phyloP scores from a whole-genome alignment of 53 echinoderm and acorn worm species.

The Zoroaster sp. region DNA sequence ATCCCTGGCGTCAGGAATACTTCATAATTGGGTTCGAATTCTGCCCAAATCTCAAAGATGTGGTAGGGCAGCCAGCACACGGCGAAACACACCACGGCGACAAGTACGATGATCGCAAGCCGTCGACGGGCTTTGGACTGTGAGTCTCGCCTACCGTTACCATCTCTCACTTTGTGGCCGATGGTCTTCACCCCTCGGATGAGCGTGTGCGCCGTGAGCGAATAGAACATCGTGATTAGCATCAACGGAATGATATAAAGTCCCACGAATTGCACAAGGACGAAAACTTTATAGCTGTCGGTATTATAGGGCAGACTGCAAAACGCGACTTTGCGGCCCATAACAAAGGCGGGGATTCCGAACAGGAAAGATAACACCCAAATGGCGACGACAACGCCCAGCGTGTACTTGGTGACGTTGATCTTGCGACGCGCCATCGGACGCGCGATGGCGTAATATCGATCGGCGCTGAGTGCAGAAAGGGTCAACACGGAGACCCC shows the following conservation, averaged over 20 bases:
- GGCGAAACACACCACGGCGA: conserved; percentile 83
- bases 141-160: conserved; percentile 65
- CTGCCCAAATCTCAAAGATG: conserved; percentile 74
- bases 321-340: background rate
- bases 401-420: conserved; percentile 68
- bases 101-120: conserved; percentile 84
- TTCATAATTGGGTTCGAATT: conserved; percentile 51
- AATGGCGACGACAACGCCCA: conserved; percentile 61
- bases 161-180: conserved; percentile 58
- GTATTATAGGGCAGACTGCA: conserved; percentile 57
- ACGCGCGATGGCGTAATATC: conserved; percentile 88
- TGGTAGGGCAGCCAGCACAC: conserved; percentile 86
- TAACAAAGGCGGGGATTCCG: conserved; percentile 60
- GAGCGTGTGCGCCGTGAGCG: conserved; percentile 76
- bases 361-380: conserved; percentile 69
- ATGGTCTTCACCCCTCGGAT: conserved; percentile 56
- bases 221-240: conserved; percentile 79
- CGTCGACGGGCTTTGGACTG: conserved; percentile 73
- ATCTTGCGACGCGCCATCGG: conserved; percentile 80
- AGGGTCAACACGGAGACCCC: conserved; percentile 88
- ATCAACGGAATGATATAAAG: conserved; percentile 74
- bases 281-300: conserved; percentile 45
- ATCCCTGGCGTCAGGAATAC: conserved; percentile 66
- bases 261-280: conserved; percentile 61
- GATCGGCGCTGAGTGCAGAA: conserved; percentile 87